These are phyloP conservation scores for Ruditapes philippinarum DNA, from an alignment of 1,140 invertebrate species.

Conservation along the genomic window DNA sequence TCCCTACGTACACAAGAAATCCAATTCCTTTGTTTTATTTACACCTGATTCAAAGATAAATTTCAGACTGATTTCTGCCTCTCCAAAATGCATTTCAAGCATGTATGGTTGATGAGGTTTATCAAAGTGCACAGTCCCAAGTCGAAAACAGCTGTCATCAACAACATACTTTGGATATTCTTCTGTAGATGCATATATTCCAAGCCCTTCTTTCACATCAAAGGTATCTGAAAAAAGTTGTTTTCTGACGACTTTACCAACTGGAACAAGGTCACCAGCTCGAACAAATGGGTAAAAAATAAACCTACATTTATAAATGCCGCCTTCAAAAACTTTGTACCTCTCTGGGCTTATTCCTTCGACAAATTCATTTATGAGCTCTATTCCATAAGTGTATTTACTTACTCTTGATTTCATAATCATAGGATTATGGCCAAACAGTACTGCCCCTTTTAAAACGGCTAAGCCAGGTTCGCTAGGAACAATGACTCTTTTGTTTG, in stretches of 20 bases:
- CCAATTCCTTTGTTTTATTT: no score
- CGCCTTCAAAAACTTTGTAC: background rate
- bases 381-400: background rate
- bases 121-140: no score
- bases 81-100: no score
- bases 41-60: no score
- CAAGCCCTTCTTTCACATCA: background rate
- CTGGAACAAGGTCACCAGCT: background rate
- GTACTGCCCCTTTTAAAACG: conserved; percentile 20
- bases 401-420: background rate
- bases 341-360: background rate
- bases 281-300: background rate
- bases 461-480: background rate
- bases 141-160: background rate
- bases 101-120: no score
- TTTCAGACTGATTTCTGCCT: no score
- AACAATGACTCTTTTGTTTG: background rate
- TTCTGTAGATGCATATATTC: background rate
- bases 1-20: no score
- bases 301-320: background rate
- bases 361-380: background rate
- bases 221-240: background rate
- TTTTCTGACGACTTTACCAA: background rate
- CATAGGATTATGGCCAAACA: background rate
- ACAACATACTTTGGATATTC: background rate